Evolutionary conservation across 2,113 vertebrate genomes (phyloP), one percentile per base, ranked within the genome.

Genomic region (Harpagus bidentatus): DNA sequence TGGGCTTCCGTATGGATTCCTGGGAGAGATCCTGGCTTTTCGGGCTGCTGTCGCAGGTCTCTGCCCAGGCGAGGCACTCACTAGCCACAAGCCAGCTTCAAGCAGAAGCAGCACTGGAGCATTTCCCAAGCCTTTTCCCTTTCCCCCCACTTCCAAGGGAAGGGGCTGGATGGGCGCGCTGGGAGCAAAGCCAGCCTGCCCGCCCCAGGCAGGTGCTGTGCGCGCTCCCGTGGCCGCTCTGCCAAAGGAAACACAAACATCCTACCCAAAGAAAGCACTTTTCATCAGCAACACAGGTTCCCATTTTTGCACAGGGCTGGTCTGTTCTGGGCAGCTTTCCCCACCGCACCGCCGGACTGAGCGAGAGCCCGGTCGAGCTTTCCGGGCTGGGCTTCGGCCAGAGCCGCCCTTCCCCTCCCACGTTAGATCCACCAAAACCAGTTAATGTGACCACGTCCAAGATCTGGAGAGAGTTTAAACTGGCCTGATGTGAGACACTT

Each of bases 191-290:
- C 83, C 86, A 70, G 71, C 79, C 32, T 1, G 2, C 50, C 66
- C 7, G 14, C 58, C 36, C 50, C 4, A 6, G 59, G 90, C 91
- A 96, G 96, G 97, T 96, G 95, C 95, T 88, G 72, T 13, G 52
- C 88, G 71, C 12, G 3, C 56, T 97, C 88, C 92, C 2, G 34
- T 5, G 0, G 42, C 76, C 1, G 2, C 77, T 11, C 69, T 84
- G 97, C 97, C 96, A 95, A 95, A 40, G 93, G 95, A 92, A 97
- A 97, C 92, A 95, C 86, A 92, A 96, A 96, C 97, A 90, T 97
- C 92, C 92, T 59, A 71, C 88, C 86, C 83, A 92, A 92, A 96
- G 95, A 97, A 97, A 95, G 97, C 88, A 93, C 94, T 95, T 95
- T 97, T 97, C 97, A 92, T 92, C 65, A 3, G 80, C 82, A 74